Percentiles rank a stretch among this genome's conserved stretches.
These are phyloP conservation scores for Cheilosia vernalis DNA, from an alignment of 2,888 invertebrate species.

Conservation along the genomic window DNA sequence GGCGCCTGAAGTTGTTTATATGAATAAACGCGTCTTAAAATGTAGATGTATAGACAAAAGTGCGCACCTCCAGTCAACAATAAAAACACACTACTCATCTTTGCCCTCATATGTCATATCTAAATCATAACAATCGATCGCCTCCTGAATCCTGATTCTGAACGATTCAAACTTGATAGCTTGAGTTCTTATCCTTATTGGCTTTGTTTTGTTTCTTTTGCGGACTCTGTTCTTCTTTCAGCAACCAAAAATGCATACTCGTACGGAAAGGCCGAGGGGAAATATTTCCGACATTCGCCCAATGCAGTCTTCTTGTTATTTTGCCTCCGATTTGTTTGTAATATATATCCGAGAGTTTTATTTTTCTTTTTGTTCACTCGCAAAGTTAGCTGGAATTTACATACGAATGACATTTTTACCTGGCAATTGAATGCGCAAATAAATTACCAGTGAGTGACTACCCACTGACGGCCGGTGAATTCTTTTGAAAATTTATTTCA, in stretches of 20 bases:
- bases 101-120: too few species aligned
- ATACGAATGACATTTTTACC: conserved; percentile 63
- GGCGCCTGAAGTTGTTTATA: too few species aligned
- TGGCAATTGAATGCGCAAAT: conserved; percentile 83
- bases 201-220: background rate
- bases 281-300: conserved; percentile 13
- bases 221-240: background rate
- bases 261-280: background rate
- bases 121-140: too few species aligned
- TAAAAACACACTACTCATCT: too few species aligned
- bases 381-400: conserved; percentile 57
- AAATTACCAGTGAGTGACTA: conserved; percentile 79
- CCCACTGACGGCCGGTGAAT: conserved; percentile 73
- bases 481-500: conserved; percentile 55
- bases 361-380: conserved; percentile 11
- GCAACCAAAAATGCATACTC: background rate
- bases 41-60: too few species aligned
- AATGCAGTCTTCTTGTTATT: conserved; percentile 4
- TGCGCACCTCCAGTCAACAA: too few species aligned
- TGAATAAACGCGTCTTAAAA: too few species aligned
- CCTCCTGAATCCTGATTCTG: too few species aligned
- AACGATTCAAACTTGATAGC: conserved; percentile 15
- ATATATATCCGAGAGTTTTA: background rate
- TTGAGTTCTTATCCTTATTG: conserved; percentile 11
- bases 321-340: conserved; percentile 10